Evolutionary conservation across 2,113 vertebrate species (phyloP).

Genomic region (Heptranchias perlo): DNA sequence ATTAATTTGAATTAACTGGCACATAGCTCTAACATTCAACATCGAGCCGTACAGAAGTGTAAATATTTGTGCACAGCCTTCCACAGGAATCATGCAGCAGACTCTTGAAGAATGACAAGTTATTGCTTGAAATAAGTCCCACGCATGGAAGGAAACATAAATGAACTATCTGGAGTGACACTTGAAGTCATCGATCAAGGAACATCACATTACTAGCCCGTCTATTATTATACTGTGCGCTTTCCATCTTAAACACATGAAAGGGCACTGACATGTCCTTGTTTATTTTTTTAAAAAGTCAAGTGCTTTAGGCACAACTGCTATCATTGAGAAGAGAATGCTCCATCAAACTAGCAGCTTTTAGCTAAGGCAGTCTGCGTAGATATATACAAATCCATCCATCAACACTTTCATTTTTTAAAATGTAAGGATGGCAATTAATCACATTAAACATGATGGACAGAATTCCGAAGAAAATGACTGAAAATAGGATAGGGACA

Average conservation of each 20-base stretch:
- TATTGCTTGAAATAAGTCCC: not conserved
- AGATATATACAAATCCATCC: slow-evolving; percentile 29
- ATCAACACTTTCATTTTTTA: not conserved
- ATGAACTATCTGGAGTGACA: slow-evolving; percentile 1
- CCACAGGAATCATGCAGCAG: not conserved
- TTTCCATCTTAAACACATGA: slow-evolving; percentile 35
- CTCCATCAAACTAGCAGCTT: slow-evolving; percentile 23
- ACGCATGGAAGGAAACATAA: slow-evolving; percentile 34
- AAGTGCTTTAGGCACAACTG: slow-evolving; percentile 11
- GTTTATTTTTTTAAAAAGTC: slow-evolving; percentile 33
- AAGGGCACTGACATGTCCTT: not conserved
- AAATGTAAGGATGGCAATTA: slow-evolving; percentile 32
- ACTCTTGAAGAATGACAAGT: slow-evolving; percentile 30
- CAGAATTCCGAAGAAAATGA: slow-evolving; percentile 26
- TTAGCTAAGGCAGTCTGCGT: slow-evolving; percentile 21
- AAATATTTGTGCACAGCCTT: slow-evolving; percentile 5
- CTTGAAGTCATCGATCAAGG: slow-evolving; percentile 37
- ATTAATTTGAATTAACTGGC: not conserved
- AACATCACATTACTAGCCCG: rapidly evolving
- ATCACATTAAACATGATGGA: slow-evolving; percentile 30
- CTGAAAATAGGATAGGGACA: not conserved
- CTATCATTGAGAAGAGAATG: not conserved
- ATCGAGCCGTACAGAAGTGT: rapidly evolving
- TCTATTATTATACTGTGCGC: slow-evolving; percentile 14
- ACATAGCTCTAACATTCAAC: not conserved